Evolutionary conservation across 2,797 vertebrate species (phyloP).

Genomic region (Centropyge bicolor): DNA sequence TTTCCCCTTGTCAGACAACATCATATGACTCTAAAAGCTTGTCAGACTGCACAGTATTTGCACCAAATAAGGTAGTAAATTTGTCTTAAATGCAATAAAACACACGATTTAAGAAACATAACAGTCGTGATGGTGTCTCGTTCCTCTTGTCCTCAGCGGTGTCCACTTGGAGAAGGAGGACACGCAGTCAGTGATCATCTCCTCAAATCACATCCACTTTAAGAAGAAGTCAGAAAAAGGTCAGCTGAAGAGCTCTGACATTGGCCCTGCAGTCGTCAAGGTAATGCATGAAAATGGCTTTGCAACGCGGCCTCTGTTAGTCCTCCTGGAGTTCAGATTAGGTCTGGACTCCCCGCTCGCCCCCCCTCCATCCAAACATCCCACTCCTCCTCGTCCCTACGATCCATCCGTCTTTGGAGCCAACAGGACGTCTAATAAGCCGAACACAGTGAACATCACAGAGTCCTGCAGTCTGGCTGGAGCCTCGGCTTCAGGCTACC

Average conservation of each 20-base stretch:
- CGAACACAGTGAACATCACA: constrained; percentile 16
- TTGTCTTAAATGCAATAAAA: background rate
- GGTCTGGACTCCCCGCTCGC: constrained; percentile 18
- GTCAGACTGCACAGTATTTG: background rate
- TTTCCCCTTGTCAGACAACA: background rate
- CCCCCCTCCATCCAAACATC: background rate
- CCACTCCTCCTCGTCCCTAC: constrained; percentile 9
- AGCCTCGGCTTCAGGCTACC: background rate
- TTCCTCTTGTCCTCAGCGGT: background rate
- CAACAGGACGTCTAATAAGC: constrained; percentile 51
- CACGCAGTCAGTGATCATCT: background rate
- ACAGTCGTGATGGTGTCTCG: background rate
- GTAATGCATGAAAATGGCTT: constrained; percentile 60
- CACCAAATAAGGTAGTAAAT: background rate
- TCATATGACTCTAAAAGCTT: background rate
- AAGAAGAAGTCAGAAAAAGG: constrained; percentile 32
- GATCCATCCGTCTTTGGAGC: constrained; percentile 50
- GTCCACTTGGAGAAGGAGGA: background rate
- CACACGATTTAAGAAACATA: fast-evolving
- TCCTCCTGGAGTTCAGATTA: constrained; percentile 57
- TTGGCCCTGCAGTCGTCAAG: constrained; percentile 59
- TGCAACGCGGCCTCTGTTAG: constrained; percentile 43
- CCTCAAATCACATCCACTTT: constrained; percentile 21
- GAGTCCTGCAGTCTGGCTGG: constrained; percentile 12
- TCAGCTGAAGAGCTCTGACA: constrained; percentile 44